These are phyloP conservation scores for Anser cygnoides DNA, from an alignment of 2,113 vertebrate genomes.

Conservation along the genomic window DNA sequence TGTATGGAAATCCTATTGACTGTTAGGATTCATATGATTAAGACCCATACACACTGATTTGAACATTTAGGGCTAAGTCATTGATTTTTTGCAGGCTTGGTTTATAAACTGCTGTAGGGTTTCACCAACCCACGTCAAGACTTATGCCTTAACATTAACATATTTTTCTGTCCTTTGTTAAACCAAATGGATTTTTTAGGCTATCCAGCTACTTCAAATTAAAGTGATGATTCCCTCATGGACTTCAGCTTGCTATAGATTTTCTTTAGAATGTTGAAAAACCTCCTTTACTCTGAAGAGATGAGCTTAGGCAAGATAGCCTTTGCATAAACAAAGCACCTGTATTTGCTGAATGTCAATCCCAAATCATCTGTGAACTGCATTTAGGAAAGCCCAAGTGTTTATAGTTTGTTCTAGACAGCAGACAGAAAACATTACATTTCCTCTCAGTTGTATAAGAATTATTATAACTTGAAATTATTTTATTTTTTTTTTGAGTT, in stretches of 20 bases:
- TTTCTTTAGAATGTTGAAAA: slow-evolving; percentile 35
- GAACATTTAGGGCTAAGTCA: neutral
- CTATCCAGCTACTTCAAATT: neutral
- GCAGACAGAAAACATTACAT: neutral
- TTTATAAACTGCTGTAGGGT: slow-evolving; percentile 11
- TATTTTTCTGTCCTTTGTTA: slow-evolving; percentile 36
- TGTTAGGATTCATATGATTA: neutral
- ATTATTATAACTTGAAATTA: neutral
- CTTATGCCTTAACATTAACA: neutral
- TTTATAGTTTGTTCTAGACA: neutral
- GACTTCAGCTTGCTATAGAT: slow-evolving; percentile 14
- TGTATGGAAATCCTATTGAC: slow-evolving; percentile 21
- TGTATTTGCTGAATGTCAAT: neutral
- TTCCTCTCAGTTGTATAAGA: neutral
- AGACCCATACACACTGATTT: neutral
- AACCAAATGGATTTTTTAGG: neutral
- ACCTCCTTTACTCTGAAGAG: neutral
- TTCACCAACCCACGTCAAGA: neutral
- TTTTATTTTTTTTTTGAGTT: neutral
- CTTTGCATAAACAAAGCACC: neutral
- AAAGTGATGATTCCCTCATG: neutral
- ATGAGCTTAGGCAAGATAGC: neutral
- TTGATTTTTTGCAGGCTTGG: neutral
- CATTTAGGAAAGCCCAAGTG: neutral
- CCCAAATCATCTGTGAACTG: neutral